Evolutionary conservation across 1,140 invertebrate genomes (phyloP), one percentile per base, ranked within the genome.

Genomic region (Cyclina sinensis): DNA sequence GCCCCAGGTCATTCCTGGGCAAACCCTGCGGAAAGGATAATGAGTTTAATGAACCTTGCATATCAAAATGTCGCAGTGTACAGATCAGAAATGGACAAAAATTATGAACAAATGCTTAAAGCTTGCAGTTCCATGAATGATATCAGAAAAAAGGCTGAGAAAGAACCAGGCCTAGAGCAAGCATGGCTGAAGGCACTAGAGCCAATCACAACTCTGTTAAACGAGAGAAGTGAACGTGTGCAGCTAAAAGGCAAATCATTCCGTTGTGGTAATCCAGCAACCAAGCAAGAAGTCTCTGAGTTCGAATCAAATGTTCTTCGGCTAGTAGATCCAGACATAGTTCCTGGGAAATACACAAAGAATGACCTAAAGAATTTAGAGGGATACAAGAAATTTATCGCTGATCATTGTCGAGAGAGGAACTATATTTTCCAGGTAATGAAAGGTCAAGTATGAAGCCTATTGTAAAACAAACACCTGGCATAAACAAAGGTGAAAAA

Each of bases 11-110:
- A 89, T 43, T 73, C 70, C 46, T 91, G 88, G 81, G 46, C 59
- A 11, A 92, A 89, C 51, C 91, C 88, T 37, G 86, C 76, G 0
- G 89, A 91, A 43, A 74, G 91, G 24, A 90, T 90, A 1, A 91
- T 91, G 91, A 51, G 32, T 0, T 18, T 91, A 4, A 11, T 90
- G 27, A 91, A 90, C 57, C 16, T 88, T 54, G 90, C 88, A 14
- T 80, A 62, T 46, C 90, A 91, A 74, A 86, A 89, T 85, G 62
- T 74, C 48, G 82, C 84, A 35, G n/a, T 81, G 14, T 2, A 24
- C 27, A 24, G 86, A 54, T 48, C 35, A 30, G 85, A 90, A 73
- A 18, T 37, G 21, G 30, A 27, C 16, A 18, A 18, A 57, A 30
- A 80, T n/a, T 43, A 73, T 59, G 83, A 90, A 68, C 78, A 86